phyloP scores from a whole-genome alignment of 2,888 invertebrate species.

The Amphipoea lucens region DNA sequence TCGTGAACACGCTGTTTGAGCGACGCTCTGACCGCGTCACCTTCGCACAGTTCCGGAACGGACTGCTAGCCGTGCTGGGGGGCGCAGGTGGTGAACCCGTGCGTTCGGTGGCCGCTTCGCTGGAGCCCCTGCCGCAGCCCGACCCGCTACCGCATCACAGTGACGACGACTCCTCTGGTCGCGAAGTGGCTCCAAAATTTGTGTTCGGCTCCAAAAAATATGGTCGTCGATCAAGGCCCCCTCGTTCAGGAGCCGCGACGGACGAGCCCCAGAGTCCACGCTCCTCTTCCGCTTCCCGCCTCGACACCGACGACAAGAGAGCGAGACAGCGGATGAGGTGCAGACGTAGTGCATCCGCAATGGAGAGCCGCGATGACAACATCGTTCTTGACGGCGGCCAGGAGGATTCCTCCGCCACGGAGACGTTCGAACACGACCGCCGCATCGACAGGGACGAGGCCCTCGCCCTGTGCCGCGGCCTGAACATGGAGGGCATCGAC shows the following conservation, averaged over 20 bases:
- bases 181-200: constrained; percentile 93
- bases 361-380: constrained; percentile 74
- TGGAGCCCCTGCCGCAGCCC: constrained; percentile 64
- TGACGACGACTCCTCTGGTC: constrained; percentile 91
- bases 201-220: constrained; percentile 94
- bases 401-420: constrained; percentile 45
- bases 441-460: constrained; percentile 81
- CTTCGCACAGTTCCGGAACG: constrained; percentile 94
- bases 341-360: constrained; percentile 80
- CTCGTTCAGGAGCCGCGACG: constrained; percentile 70
- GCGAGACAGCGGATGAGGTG: constrained; percentile 75
- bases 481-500: constrained; percentile 84
- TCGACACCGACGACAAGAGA: constrained; percentile 72
- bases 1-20: constrained; percentile 91
- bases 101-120: constrained; percentile 66
- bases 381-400: constrained; percentile 62
- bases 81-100: constrained; percentile 80
- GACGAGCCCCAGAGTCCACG: constrained; percentile 73
- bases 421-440: constrained; percentile 79
- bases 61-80: constrained; percentile 93
- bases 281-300: constrained; percentile 81
- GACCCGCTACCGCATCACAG: constrained; percentile 72
- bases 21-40: constrained; percentile 88
- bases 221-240: constrained; percentile 93
- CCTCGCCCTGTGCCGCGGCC: constrained; percentile 80